phyloP scores from a whole-genome alignment of 1,140 invertebrate genomes.

The Oncopodura yosiiana region DNA sequence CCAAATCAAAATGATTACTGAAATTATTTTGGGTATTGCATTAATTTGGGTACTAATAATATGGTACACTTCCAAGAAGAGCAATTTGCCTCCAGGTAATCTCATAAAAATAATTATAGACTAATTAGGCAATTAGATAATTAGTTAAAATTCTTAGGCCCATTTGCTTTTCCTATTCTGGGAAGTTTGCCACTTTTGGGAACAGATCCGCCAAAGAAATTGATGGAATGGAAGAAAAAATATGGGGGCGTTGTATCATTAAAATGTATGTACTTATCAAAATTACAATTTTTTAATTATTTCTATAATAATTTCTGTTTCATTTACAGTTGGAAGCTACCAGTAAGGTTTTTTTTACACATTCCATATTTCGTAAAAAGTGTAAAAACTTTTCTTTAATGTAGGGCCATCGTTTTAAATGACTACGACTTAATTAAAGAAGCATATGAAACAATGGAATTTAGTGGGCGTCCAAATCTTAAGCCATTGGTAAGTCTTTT shows the following conservation, averaged over 20 bases:
- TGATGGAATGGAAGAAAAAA: slow-evolving; percentile 5
- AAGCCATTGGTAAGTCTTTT: slow-evolving; percentile 22
- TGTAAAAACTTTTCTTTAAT: too few species aligned
- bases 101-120: too few species aligned
- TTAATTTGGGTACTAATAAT: too few species aligned
- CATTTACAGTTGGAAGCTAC: too few species aligned
- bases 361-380: too few species aligned
- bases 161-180: slow-evolving; percentile 5
- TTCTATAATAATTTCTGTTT: background rate
- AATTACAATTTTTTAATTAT: background rate
- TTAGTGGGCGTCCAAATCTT: slow-evolving; percentile 19
- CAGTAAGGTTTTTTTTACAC: background rate
- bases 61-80: too few species aligned
- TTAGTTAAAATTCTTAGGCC: too few species aligned
- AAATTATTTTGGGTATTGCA: too few species aligned
- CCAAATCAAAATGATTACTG: too few species aligned
- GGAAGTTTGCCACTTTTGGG: slow-evolving; percentile 8
- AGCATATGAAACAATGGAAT: background rate
- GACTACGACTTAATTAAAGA: slow-evolving; percentile 26
- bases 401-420: slow-evolving; percentile 24
- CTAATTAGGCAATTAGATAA: too few species aligned
- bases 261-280: slow-evolving; percentile 1
- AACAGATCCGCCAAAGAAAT: background rate
- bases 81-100: too few species aligned
- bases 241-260: slow-evolving; percentile 14